Evolutionary conservation across 2,888 invertebrate species (phyloP).

Genomic region (Hybos culiciformis): DNA sequence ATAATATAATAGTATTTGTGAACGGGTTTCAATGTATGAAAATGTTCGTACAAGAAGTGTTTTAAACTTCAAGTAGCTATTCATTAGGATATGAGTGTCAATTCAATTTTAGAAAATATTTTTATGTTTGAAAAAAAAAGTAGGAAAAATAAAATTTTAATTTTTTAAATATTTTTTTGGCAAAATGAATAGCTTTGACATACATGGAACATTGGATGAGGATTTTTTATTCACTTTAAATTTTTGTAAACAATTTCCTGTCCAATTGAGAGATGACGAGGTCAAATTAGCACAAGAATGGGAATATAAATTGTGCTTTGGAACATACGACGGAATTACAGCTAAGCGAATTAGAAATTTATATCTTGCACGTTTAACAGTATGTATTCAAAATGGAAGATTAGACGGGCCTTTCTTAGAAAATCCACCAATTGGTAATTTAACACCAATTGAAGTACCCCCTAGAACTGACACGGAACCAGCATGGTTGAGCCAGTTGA

Average conservation of each 20-base stretch:
- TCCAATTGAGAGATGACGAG: slow-evolving; percentile 4
- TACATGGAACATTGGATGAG: too few relatives aligned
- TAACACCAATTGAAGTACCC: neutral
- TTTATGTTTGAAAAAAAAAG: too few relatives aligned
- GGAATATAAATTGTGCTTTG: slow-evolving; percentile 12
- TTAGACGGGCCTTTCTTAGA: slow-evolving; percentile 2
- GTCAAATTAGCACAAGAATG: slow-evolving; percentile 5
- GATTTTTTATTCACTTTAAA: slow-evolving; percentile 14
- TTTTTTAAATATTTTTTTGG: too few relatives aligned
- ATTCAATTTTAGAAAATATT: too few relatives aligned
- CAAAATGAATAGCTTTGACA: too few relatives aligned
- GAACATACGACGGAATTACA: slow-evolving; percentile 7
- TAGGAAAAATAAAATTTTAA: too few relatives aligned
- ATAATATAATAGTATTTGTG: too few relatives aligned
- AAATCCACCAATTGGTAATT: neutral
- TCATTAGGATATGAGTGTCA: too few relatives aligned
- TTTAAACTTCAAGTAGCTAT: too few relatives aligned
- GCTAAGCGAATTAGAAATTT: slow-evolving; percentile 11
- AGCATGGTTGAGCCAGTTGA: slow-evolving; percentile 9
- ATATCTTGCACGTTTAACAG: slow-evolving; percentile 9
- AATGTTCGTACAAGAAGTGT: too few relatives aligned
- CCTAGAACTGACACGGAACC: slow-evolving; percentile 6
- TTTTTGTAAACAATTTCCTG: slow-evolving; percentile 8
- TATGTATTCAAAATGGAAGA: slow-evolving; percentile 1
- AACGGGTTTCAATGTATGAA: too few relatives aligned